These are phyloP conservation scores for Daphoenositta chrysoptera DNA, from an alignment of 2,113 vertebrate genomes.

Conservation along the genomic window DNA sequence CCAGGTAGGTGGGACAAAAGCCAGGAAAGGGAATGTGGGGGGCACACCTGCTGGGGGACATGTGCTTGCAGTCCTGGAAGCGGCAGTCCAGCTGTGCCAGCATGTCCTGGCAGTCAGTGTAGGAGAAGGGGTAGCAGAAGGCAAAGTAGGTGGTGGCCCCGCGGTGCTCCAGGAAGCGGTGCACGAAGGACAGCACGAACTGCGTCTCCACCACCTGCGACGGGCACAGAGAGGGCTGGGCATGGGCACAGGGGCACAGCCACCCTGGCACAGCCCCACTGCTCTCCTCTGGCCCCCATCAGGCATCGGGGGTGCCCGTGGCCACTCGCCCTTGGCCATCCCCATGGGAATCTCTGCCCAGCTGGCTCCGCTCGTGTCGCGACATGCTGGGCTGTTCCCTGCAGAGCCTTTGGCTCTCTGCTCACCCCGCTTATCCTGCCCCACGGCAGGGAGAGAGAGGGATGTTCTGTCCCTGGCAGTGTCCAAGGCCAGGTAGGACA, in stretches of 20 bases:
- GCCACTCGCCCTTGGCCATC: not conserved
- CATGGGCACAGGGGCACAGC: accelerated
- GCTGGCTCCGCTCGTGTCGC: accelerated
- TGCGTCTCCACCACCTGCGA: conserved; percentile 88
- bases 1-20: not conserved
- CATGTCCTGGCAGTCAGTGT: conserved; percentile 92
- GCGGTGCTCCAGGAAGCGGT: conserved; percentile 86
- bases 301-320: accelerated
- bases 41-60: conserved; percentile 82
- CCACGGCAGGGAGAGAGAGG: not conserved
- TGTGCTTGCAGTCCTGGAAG: conserved; percentile 74
- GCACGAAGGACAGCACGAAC: conserved; percentile 92
- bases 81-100: conserved; percentile 84
- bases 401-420: not conserved
- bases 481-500: not conserved
- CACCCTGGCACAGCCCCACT: not conserved
- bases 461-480: not conserved
- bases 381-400: not conserved
- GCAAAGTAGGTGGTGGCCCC: conserved; percentile 92
- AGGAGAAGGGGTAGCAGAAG: conserved; percentile 97
- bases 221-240: not conserved
- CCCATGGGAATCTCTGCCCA: not conserved
- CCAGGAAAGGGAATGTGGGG: not conserved
- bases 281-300: not conserved
- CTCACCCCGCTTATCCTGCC: accelerated